Evolutionary conservation across 2,888 invertebrate species (phyloP), one percentile per base, ranked within the genome.

Genomic region (Drosophila anomelani): DNA sequence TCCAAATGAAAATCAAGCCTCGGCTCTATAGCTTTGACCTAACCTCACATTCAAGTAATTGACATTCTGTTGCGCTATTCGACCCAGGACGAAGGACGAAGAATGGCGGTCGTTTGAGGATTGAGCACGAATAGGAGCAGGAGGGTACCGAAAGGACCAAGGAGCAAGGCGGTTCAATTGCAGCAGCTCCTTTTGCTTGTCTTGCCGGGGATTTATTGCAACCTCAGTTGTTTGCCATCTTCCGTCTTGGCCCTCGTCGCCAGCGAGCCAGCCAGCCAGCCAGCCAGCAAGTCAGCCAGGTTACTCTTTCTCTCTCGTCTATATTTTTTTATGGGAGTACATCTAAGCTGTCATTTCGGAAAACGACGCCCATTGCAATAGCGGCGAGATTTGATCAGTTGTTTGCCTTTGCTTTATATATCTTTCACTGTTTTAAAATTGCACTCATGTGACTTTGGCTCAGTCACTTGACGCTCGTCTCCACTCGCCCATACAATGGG

Each of bases 331-430:
- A 67, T 67, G 69, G 47, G 55, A 68, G 68, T 36, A 53, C 72
- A 51, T 72, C 62, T 62, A 56, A 71, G 69, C 46, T 58, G 73
- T 73, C 63, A 73, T 64, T 73, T 73, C 38, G 55, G 68, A 64
- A 64, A 74, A 66, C 66, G 66, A 60, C 60, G 59, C 41, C 61
- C 61, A 55, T 69, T 57, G 55, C 75, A 75, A 75, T 62, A 58
- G 76, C 58, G 66, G 56, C 55, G 77, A 77, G 77, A 77, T 77
- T 77, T 77, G 77, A 77, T 77, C 77, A 77, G 77, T 73, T 77
- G 77, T 77, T 77, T 77, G 77, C 77, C 54, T 77, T 77, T 66
- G 62, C 62, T 54, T 75, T 72, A 73, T 71, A 68, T 53, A 71
- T 76, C 55, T 76, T 66, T 68, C 53, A 55, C 61, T 73, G 77